Evolutionary conservation across 23 tunicate species (phyloP), one percentile per base, ranked within the genome.

Genomic region (Aplidium turbinatum): DNA sequence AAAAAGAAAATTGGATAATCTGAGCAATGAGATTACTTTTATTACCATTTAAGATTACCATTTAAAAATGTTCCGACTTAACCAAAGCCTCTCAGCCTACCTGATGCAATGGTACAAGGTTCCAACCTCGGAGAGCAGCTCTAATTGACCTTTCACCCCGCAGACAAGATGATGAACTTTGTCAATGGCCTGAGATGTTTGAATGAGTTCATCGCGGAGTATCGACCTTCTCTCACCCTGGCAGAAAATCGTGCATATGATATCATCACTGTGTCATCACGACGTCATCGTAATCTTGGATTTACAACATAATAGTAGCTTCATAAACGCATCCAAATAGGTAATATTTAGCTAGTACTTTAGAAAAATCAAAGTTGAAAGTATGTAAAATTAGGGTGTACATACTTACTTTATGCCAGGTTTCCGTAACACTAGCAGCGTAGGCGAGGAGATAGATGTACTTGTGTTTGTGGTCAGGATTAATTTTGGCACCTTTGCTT

Each of bases 341-440:
- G n/a, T n/a, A 42, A 42, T 16, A 42, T 42, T 16, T 42, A 42
- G 50, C 13, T 16, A 9, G 13, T 9, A 42, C 13, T 16, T 42
- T 42, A 16, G 50, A 42, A 42, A 16, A 11, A 16, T 9, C 16
- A 42, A 42, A 42, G 50, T 42, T 42, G 50, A 42, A 42, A 42
- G 16, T 42, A 42, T 9, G 50, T 9, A 42, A 42, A 42, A 42
- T 42, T 11, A 42, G 13, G 50, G 11, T 9, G 16, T 16, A 11
- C 50, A 42, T 9, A 42, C 34, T 3, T 47, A 85, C 86, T 73
- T 80, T 85, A 36, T 75, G 56, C 78, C 90, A 73, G 2, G 63
- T 74, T 73, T 94, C 99, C 20, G 70, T 64, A 18, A 94, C 91
- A 66, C 99, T 87, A 18, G 99, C 95, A 60, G 99, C 95, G 54